Conservation (phyloP, 1,140 invertebrate species). For the Caerostris extrusa region DNA sequence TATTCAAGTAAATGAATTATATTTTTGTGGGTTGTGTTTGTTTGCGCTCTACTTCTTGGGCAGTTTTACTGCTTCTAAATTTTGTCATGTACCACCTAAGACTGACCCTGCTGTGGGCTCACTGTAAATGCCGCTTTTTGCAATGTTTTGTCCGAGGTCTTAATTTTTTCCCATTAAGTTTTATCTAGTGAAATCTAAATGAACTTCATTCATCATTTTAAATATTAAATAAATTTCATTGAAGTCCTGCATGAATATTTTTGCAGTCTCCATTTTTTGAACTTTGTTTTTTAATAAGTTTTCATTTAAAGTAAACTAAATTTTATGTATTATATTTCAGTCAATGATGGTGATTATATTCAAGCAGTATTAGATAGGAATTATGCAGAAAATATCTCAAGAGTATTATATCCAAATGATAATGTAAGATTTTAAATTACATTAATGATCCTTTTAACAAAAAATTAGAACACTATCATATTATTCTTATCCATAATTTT, state of each 20-base stretch:
- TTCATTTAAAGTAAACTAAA: neutral
- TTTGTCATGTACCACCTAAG: too few relatives aligned
- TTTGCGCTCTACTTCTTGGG: too few relatives aligned
- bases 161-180: neutral
- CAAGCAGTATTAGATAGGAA: constrained; percentile 99
- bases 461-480: too few relatives aligned
- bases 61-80: too few relatives aligned
- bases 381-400: constrained; percentile 97
- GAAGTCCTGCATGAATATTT: too few relatives aligned
- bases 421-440: constrained; percentile 83
- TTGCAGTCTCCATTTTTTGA: neutral
- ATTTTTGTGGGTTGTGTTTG: too few relatives aligned
- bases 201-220: too few relatives aligned
- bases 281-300: neutral
- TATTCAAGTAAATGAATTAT: too few relatives aligned
- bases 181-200: neutral
- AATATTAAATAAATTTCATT: too few relatives aligned
- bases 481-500: too few relatives aligned
- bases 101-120: too few relatives aligned
- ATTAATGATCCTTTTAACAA: neutral
- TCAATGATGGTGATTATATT: constrained; percentile 99
- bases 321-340: constrained; percentile 35
- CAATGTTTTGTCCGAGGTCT: neutral
- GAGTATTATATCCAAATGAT: constrained; percentile 99
- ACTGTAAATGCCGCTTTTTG: neutral